Conservation (phyloP, 64 coral and sea anemone species). For the Montipora sp. region DNA sequence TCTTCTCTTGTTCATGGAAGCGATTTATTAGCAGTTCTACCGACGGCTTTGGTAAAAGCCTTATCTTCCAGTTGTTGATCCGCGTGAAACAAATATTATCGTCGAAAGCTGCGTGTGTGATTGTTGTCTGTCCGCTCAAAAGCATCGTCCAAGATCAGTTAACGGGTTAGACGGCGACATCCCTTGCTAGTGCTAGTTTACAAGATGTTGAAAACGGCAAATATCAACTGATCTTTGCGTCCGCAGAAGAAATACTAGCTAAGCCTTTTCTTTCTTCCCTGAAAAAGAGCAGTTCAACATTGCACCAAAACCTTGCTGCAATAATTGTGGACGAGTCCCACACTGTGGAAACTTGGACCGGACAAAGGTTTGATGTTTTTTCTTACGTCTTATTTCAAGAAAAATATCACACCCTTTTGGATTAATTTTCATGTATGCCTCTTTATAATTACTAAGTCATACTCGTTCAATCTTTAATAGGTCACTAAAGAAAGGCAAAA, state of each 20-base stretch:
- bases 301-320: slow-evolving; percentile 52
- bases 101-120: background rate
- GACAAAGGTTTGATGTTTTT: slow-evolving; percentile 31
- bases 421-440: background rate
- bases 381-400: background rate
- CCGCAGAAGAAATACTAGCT: slow-evolving; percentile 26
- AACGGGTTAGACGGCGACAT: slow-evolving; percentile 29
- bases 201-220: slow-evolving; percentile 42
- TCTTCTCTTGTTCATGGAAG: background rate
- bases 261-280: slow-evolving; percentile 45
- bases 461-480: background rate
- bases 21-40: slow-evolving; percentile 11
- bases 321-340: slow-evolving; percentile 64
- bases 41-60: slow-evolving; percentile 11
- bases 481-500: slow-evolving; percentile 17
- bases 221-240: slow-evolving; percentile 20
- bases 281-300: slow-evolving; percentile 6
- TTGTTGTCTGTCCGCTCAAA: slow-evolving; percentile 3
- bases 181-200: slow-evolving; percentile 35
- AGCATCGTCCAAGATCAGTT: slow-evolving; percentile 48
- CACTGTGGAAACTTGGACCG: slow-evolving; percentile 66
- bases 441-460: background rate
- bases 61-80: background rate
- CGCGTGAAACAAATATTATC: background rate
- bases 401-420: background rate